phyloP scores from a whole-genome alignment of 2,113 vertebrate genomes.

The Gambusia holbrooki region DNA sequence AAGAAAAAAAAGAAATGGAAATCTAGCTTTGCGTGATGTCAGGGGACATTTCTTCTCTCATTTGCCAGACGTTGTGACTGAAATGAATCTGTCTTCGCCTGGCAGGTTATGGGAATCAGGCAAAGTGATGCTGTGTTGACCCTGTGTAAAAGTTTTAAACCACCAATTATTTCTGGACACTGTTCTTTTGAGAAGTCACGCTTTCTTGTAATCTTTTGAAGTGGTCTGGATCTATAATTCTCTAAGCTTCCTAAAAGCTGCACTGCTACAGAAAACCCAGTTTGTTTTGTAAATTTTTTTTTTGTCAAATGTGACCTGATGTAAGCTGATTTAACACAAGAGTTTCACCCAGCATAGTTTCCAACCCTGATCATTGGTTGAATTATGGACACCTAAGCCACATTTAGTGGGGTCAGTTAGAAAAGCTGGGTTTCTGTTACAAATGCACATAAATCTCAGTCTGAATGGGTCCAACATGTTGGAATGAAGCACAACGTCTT shows the following conservation, averaged over 20 bases:
- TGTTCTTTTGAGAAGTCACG: neutral
- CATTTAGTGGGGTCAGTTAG: no score
- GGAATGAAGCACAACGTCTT: no score
- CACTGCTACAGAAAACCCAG: neutral
- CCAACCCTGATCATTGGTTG: no score
- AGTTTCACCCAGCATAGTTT: neutral
- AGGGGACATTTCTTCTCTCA: conserved; percentile 19
- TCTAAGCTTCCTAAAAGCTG: neutral
- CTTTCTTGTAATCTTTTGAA: neutral
- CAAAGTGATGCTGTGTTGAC: neutral
- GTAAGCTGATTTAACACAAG: neutral
- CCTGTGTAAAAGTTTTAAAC: neutral
- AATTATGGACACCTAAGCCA: no score
- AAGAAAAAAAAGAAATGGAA: conserved; percentile 29
- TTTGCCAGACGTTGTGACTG: conserved; percentile 42
- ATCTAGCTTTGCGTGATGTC: conserved; percentile 8
- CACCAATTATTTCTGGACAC: neutral
- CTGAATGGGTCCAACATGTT: no score
- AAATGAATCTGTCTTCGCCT: conserved; percentile 45
- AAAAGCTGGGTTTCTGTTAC: no score
- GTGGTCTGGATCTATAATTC: neutral
- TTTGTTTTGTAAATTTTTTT: neutral
- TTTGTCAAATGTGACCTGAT: neutral
- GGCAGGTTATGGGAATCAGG: conserved; percentile 2
- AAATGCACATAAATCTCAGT: no score